Base-by-base conservation (phyloP, 2,888 invertebrate genomes). In the Sesia bembeciformis region DNA sequence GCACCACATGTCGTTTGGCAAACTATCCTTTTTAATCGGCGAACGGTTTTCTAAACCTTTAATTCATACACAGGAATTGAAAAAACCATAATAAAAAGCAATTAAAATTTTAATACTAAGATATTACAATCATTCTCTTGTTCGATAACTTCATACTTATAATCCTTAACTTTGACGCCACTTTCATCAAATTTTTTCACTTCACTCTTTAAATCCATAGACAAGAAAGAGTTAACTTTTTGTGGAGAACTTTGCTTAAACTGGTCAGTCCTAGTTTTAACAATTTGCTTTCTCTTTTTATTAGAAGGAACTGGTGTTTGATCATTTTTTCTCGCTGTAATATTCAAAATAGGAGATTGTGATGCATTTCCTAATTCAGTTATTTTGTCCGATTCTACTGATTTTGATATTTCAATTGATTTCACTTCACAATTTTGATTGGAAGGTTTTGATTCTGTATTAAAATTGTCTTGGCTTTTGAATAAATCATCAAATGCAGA, bases 71-170 rank as follows among this genome's bases (percentile, higher is more conserved):
- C 23, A 23, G 23, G 23, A 23, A 23, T 23, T 23, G 23, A 23
- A 23, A 23, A n/a, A 23, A 49, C 3, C 5, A 49, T 39, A 23
- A 39, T 52, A 38, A 41, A 38, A 39, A 42, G 43, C 23, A 46
- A 40, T 58, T 61, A 72, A 53, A 86, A 71, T 57, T 85, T 88
- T 46, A 88, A 70, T 52, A 88, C 72, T 4, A 88, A 60, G 60
- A 88, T 87, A 64, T 88, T 88, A 63, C 82, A 86, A 52, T 81
- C 87, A 53, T 82, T 78, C 7, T 84, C 80, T 43, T 73, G 76
- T 61, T 87, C 85, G 46, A 69, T 76, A 0, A 88, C 79, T 67
- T 84, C 83, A 54, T 87, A 88, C 53, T 78, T 62, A 0, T 77
- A 51, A 7, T 76, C 73, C 23, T 63, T 67, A 0, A 60, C 40